These are phyloP conservation scores for Dioctria rufipes DNA, from an alignment of 2,888 invertebrate genomes.

Conservation along the genomic window DNA sequence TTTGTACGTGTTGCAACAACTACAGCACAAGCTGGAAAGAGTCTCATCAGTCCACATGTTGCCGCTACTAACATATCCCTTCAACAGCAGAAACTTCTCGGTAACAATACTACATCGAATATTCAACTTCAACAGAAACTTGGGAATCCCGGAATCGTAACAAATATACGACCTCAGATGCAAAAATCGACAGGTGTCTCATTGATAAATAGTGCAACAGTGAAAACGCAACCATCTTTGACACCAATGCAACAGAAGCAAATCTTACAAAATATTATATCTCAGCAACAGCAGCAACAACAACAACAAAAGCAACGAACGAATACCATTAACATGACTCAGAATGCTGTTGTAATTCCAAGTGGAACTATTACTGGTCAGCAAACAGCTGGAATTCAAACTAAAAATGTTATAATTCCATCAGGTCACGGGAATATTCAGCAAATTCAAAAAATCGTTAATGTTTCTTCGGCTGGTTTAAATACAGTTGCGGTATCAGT, in stretches of 20 bases:
- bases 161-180: constrained; percentile 60
- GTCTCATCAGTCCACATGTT: constrained; percentile 60
- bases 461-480: constrained; percentile 56
- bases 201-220: constrained; percentile 60
- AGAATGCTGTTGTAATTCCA: constrained; percentile 56
- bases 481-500: constrained; percentile 52
- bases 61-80: constrained; percentile 58
- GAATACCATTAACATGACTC: constrained; percentile 52
- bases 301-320: constrained; percentile 53
- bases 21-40: constrained; percentile 59
- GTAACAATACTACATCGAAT: constrained; percentile 10
- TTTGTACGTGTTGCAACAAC: constrained; percentile 57
- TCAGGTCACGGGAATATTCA: constrained; percentile 61
- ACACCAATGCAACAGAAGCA: constrained; percentile 69
- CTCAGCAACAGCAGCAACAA: constrained; percentile 61
- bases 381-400: constrained; percentile 55
- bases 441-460: constrained; percentile 63
- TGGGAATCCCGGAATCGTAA: constrained; percentile 16
- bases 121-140: constrained; percentile 46
- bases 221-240: constrained; percentile 64
- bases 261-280: constrained; percentile 65
- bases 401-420: constrained; percentile 61
- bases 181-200: constrained; percentile 61
- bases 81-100: constrained; percentile 58
- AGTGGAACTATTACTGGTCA: constrained; percentile 52